These are phyloP conservation scores for Dolichallabes microphthalmus DNA, from an alignment of 2,113 vertebrate species.

Conservation along the genomic window DNA sequence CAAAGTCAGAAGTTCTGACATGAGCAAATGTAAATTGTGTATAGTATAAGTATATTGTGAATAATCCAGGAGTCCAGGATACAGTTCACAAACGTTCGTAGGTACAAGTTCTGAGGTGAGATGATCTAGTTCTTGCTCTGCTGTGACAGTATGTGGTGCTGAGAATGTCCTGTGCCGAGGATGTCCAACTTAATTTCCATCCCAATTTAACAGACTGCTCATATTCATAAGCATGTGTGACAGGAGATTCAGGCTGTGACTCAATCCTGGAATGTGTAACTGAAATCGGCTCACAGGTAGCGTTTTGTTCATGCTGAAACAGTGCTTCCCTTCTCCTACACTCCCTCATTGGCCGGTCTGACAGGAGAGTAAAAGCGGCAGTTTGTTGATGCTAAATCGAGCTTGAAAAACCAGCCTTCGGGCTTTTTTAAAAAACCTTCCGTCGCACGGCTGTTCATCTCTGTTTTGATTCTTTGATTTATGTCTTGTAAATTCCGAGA, in stretches of 20 bases:
- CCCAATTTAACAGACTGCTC: not conserved
- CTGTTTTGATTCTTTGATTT: not conserved
- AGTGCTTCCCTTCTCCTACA: no score
- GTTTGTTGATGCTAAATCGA: slow-evolving; percentile 62
- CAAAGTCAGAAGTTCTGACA: not conserved
- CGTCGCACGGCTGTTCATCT: not conserved
- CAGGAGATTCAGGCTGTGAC: not conserved
- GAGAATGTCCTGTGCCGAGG: no score
- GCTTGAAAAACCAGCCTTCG: slow-evolving; percentile 63
- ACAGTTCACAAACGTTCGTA: not conserved
- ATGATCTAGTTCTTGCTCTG: not conserved
- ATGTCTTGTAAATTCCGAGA: not conserved
- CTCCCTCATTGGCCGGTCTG: slow-evolving; percentile 20
- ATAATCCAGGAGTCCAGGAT: not conserved
- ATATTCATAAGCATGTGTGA: not conserved
- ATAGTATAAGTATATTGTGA: not conserved
- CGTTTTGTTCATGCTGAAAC: not conserved
- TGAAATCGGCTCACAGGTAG: not conserved
- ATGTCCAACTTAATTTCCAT: no score
- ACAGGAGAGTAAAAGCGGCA: slow-evolving; percentile 42
- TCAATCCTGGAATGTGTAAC: not conserved
- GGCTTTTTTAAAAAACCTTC: slow-evolving; percentile 26
- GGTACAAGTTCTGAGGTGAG: not conserved
- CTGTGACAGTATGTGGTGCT: not conserved
- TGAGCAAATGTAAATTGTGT: not conserved